Evolutionary conservation across 2,797 vertebrate genomes (phyloP).

Genomic region (Sylvia borin): DNA sequence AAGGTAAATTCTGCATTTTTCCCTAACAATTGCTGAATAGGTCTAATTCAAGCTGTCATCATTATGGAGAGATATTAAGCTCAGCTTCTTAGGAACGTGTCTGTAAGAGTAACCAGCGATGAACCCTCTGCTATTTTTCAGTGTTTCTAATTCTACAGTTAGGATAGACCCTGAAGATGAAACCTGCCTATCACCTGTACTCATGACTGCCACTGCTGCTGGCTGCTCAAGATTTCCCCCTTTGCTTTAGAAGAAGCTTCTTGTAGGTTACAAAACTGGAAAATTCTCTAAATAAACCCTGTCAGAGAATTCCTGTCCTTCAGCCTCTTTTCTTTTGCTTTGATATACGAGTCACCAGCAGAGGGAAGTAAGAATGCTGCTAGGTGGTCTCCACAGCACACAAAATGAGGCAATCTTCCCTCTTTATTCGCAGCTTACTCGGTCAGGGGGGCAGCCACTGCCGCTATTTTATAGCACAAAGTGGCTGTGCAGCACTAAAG

Average conservation of each 20-base stretch:
- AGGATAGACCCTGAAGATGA: background rate
- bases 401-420: background rate
- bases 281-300: background rate
- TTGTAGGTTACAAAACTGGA: background rate
- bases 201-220: background rate
- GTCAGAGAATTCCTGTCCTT: background rate
- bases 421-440: background rate
- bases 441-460: background rate
- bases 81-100: background rate
- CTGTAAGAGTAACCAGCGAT: background rate
- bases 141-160: background rate
- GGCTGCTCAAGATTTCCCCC: background rate
- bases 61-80: background rate
- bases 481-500: background rate
- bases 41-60: background rate
- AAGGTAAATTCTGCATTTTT: conserved; percentile 33
- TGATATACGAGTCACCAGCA: rapidly evolving
- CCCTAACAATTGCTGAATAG: background rate
- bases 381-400: background rate
- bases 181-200: background rate
- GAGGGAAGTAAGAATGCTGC: background rate
- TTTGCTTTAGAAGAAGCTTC: background rate
- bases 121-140: background rate
- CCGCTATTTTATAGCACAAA: background rate
- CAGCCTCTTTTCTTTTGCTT: background rate